Evolutionary conservation across 2,113 vertebrate species (phyloP).

Genomic region (Paramormyrops kingsleyae): DNA sequence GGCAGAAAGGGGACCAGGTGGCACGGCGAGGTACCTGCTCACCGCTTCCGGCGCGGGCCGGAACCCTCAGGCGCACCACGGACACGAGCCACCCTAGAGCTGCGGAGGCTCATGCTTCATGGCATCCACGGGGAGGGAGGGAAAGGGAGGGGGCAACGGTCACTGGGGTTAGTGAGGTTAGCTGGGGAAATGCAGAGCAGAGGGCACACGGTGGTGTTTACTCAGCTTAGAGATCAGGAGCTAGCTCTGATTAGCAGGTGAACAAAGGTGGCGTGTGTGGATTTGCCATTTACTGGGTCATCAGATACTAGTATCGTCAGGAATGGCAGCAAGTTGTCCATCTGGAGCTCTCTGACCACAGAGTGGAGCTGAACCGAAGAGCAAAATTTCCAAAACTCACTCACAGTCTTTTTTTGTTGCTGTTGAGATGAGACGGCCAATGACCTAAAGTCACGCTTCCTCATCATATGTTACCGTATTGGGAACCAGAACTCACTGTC

Average conservation of each 20-base stretch:
- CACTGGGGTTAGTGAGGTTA: conserved; percentile 1
- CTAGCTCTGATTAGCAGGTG: neutral
- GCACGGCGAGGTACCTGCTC: conserved; percentile 41
- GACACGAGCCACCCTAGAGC: conserved; percentile 45
- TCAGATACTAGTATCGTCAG: neutral
- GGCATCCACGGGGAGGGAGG: conserved; percentile 14
- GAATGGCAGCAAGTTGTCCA: neutral
- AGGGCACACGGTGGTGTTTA: neutral
- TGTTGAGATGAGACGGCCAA: neutral
- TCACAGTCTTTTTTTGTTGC: neutral
- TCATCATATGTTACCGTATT: neutral
- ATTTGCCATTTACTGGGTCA: neutral
- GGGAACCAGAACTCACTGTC: neutral
- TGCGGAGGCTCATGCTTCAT: conserved; percentile 17
- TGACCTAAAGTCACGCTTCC: neutral
- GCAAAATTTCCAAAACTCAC: neutral
- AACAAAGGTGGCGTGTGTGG: neutral
- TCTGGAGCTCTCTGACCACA: neutral
- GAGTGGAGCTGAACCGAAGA: neutral
- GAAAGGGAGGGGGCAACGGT: neutral
- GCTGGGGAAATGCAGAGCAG: neutral
- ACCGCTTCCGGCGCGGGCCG: conserved; percentile 53
- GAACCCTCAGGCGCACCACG: conserved; percentile 55
- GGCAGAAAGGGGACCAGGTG: conserved; percentile 22
- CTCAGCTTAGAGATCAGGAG: neutral